phyloP scores from a whole-genome alignment of 2,888 invertebrate species.

The Amorpha juglandis region DNA sequence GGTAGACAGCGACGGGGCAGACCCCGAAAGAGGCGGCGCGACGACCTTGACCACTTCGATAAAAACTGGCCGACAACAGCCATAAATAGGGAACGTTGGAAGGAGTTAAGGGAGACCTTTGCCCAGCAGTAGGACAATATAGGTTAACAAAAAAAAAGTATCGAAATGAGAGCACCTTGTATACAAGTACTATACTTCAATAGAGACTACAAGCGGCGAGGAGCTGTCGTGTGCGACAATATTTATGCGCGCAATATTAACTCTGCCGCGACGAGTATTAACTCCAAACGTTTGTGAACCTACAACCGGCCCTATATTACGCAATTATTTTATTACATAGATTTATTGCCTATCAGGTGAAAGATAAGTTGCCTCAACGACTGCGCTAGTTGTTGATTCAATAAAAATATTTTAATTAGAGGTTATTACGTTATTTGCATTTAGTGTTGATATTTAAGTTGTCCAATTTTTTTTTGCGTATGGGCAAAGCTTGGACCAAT shows the following conservation, averaged over 20 bases:
- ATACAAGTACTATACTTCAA: conserved; percentile 72
- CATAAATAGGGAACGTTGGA: too few species aligned
- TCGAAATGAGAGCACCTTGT: conserved; percentile 55
- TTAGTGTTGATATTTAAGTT: background rate
- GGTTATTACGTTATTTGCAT: background rate
- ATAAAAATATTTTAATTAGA: conserved; percentile 3
- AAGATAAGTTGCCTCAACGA: conserved; percentile 7
- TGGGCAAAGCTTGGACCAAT: too few species aligned
- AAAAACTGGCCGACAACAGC: too few species aligned
- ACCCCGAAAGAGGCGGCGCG: too few species aligned
- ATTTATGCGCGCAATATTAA: conserved; percentile 85
- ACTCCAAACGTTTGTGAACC: conserved; percentile 63
- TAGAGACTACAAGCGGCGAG: conserved; percentile 79
- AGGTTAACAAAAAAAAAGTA: background rate
- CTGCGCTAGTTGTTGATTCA: background rate
- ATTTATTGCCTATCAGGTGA: conserved; percentile 17
- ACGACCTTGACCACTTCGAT: too few species aligned
- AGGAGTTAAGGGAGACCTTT: too few species aligned
- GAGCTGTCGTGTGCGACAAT: conserved; percentile 78
- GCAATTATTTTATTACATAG: conserved; percentile 41
- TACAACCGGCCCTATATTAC: conserved; percentile 41
- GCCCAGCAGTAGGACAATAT: too few species aligned
- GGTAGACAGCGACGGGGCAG: too few species aligned
- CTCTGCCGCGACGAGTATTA: conserved; percentile 67
- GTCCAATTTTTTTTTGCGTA: too few species aligned